These are phyloP conservation scores for Bettongia penicillata DNA, from an alignment of 2,113 vertebrate genomes.

Conservation along the genomic window DNA sequence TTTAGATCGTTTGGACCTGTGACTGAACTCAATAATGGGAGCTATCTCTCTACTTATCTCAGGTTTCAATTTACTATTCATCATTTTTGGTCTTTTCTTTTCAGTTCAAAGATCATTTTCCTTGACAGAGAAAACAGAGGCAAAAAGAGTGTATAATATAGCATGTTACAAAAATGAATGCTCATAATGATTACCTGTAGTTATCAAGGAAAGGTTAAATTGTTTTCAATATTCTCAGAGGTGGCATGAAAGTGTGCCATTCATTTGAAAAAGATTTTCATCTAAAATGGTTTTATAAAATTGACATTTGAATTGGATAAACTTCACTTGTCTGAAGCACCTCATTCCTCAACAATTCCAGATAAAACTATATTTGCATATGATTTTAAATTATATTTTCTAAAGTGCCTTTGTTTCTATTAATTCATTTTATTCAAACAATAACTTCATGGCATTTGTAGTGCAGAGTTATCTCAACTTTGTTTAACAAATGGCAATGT, in stretches of 20 bases:
- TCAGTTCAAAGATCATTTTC: neutral
- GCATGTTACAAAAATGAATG: neutral
- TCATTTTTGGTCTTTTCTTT: neutral
- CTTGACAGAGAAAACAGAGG: neutral
- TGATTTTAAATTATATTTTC: neutral
- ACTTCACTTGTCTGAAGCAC: neutral
- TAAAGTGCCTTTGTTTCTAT: neutral
- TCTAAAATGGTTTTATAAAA: neutral
- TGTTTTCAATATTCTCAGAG: neutral
- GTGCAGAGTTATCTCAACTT: neutral
- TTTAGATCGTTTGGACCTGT: neutral
- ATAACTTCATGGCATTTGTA: neutral
- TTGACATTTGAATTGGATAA: neutral
- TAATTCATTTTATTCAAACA: slow-evolving; percentile 20
- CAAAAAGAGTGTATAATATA: neutral
- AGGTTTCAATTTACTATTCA: neutral
- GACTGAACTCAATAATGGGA: no score
- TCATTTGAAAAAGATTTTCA: neutral
- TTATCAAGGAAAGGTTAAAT: neutral
- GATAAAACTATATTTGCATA: neutral
- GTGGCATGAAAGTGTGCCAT: neutral
- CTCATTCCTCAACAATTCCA: neutral
- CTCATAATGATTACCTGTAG: neutral
- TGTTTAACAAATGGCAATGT: neutral
- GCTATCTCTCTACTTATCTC: neutral